phyloP scores from a whole-genome alignment of 2,113 vertebrate genomes.

The Myiopsitta monachus region DNA sequence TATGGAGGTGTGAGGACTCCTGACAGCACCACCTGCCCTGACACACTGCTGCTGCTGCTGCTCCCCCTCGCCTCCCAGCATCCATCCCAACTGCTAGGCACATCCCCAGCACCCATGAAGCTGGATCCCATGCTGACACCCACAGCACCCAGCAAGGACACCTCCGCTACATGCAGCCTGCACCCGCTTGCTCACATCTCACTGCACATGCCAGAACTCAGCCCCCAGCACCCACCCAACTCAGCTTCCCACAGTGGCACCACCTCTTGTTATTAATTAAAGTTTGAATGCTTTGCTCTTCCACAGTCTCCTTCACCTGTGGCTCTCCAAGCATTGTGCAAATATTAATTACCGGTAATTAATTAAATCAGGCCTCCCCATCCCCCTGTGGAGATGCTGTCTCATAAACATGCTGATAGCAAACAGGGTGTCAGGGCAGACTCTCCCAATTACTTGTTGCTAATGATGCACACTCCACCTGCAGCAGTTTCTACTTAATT shows the following conservation, averaged over 20 bases:
- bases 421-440: background rate
- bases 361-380: conserved; percentile 17
- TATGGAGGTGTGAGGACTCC: background rate
- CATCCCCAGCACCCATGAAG: background rate
- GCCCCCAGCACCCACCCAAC: background rate
- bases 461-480: background rate
- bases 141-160: background rate
- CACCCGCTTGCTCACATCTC: background rate
- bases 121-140: background rate
- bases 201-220: background rate
- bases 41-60: background rate
- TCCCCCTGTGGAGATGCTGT: background rate
- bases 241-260: background rate
- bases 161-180: accelerated
- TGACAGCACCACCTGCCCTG: background rate
- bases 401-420: background rate
- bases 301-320: conserved; percentile 9
- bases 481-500: background rate
- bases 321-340: conserved; percentile 22
- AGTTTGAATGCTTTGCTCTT: background rate
- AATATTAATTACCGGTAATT: conserved; percentile 61
- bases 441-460: background rate
- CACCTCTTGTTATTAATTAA: background rate
- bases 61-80: background rate
- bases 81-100: accelerated